Evolutionary conservation across 1,140 invertebrate species (phyloP).

Genomic region (Drosophila saltans): DNA sequence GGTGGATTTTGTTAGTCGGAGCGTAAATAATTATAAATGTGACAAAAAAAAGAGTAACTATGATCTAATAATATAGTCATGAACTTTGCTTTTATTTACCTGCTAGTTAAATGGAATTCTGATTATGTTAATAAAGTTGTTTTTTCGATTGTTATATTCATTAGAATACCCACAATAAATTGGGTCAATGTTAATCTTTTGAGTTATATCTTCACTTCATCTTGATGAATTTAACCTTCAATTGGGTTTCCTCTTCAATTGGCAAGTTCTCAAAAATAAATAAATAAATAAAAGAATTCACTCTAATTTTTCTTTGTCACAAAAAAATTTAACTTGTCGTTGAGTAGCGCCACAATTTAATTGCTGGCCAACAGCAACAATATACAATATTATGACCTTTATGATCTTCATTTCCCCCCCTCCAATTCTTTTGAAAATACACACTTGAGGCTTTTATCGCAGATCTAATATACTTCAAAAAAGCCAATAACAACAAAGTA

Average conservation of each 20-base stretch:
- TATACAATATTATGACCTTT: constrained; percentile 15
- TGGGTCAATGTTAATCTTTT: constrained; percentile 52
- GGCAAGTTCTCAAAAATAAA: constrained; percentile 19
- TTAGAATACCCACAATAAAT: constrained; percentile 46
- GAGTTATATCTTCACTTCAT: neutral
- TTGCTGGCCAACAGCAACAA: neutral
- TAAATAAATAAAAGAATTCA: neutral
- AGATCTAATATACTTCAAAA: constrained; percentile 47
- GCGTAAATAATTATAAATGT: constrained; percentile 40
- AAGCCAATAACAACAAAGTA: neutral
- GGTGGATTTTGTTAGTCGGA: constrained; percentile 10
- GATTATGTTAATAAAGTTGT: constrained; percentile 35
- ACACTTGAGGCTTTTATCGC: constrained; percentile 55
- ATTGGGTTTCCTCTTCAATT: constrained; percentile 7
- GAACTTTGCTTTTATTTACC: constrained; percentile 56
- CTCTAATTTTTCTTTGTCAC: too few relatives aligned
- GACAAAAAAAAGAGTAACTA: neutral
- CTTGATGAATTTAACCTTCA: constrained; percentile 56
- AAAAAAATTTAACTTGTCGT: neutral
- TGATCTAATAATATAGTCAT: constrained; percentile 70
- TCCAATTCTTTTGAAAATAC: constrained; percentile 36
- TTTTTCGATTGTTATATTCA: constrained; percentile 28
- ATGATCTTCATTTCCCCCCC: constrained; percentile 23
- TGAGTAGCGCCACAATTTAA: neutral
- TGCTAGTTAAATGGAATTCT: constrained; percentile 20